Conservation (phyloP, 2,888 invertebrate species). For the Xanthorhoe spadicearia region DNA sequence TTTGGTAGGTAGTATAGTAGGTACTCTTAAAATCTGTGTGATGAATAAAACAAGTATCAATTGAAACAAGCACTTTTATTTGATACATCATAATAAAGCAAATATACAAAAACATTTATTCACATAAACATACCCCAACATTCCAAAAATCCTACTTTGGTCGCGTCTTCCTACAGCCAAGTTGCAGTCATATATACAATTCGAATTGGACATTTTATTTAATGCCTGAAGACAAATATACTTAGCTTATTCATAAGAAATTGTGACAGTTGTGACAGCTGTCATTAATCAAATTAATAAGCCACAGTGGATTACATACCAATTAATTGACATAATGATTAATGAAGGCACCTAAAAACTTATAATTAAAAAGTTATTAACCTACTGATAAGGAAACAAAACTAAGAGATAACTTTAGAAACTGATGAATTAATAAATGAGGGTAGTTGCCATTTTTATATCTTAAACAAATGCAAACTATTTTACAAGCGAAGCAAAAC, state of each 20-base stretch:
- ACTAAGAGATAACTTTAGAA: constrained; percentile 5
- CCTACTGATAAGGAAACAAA: constrained; percentile 2
- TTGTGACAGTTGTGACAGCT: neutral
- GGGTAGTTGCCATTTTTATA: constrained; percentile 15
- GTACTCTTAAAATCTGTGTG: too few species aligned
- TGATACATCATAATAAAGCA: constrained; percentile 61
- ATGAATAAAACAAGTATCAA: constrained; percentile 49
- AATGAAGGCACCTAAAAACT: constrained; percentile 10
- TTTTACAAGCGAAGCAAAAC: too few species aligned
- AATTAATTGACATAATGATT: constrained; percentile 13
- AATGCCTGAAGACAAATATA: neutral
- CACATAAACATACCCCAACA: constrained; percentile 24
- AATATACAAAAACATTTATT: constrained; percentile 60
- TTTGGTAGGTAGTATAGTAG: too few species aligned
- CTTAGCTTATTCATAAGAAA: constrained; percentile 19
- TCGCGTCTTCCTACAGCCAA: constrained; percentile 18
- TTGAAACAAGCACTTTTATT: constrained; percentile 73
- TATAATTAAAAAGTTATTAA: constrained; percentile 5
- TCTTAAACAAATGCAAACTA: too few species aligned
- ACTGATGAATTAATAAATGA: constrained; percentile 13
- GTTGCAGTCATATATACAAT: constrained; percentile 31
- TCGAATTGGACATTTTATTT: neutral
- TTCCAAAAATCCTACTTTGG: constrained; percentile 28
- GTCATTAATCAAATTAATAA: neutral
- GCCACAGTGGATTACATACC: constrained; percentile 2